A percentile compares a stretch with the other conserved stretches of the same genome.
Evolutionary conservation across 2,113 vertebrate genomes (phyloP).

Genomic region (Nasalis larvatus): DNA sequence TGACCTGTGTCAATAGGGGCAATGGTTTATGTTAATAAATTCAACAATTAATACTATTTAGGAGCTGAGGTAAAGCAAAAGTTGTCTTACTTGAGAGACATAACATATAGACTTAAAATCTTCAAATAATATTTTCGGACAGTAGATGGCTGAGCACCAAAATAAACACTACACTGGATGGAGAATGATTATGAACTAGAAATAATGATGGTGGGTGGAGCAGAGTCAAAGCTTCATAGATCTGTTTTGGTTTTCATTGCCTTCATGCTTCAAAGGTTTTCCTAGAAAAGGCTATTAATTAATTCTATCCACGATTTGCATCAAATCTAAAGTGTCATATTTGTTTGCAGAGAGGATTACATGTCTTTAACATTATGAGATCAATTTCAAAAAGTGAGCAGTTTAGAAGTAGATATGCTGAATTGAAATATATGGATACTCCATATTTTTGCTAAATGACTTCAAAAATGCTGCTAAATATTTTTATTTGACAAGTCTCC

Average conservation of each 20-base stretch:
- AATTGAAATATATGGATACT: not conserved
- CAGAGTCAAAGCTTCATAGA: not conserved
- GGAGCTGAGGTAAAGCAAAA: not conserved
- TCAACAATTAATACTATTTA: not conserved
- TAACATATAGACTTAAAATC: not conserved
- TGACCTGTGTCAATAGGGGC: not conserved
- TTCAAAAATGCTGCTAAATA: not conserved
- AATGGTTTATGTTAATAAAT: constrained; percentile 4
- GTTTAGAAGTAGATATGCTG: not conserved
- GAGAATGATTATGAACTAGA: not conserved
- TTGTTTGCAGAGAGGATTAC: not conserved
- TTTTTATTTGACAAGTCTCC: not conserved
- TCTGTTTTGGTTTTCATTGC: not conserved
- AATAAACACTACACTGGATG: not conserved
- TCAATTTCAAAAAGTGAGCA: not conserved
- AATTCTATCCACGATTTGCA: not conserved
- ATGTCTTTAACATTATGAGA: not conserved
- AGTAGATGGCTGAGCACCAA: not conserved
- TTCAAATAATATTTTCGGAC: not conserved
- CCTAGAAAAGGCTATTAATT: not conserved
- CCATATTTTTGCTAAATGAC: not conserved
- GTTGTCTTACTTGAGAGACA: not conserved
- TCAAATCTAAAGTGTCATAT: not conserved
- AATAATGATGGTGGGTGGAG: not conserved
- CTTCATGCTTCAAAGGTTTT: not conserved